Percentiles rank a stretch among this genome's conserved stretches.
Evolutionary conservation across 1,140 invertebrate species (phyloP).

Genomic region (Heliothis subflexa): DNA sequence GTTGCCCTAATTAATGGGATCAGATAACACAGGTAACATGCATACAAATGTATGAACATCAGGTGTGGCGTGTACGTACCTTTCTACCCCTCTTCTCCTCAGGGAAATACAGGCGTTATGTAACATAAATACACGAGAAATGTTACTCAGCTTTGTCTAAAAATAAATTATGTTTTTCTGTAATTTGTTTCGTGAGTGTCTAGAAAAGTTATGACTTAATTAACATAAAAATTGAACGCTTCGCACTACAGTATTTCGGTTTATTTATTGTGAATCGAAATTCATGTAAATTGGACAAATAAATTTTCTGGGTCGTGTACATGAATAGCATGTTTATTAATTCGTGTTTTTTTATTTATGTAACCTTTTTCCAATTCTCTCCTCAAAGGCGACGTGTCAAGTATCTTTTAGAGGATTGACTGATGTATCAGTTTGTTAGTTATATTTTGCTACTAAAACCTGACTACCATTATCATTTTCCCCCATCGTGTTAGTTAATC

Average conservation of each 20-base stretch:
- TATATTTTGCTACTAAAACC: no score
- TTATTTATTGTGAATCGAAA: conserved; percentile 20
- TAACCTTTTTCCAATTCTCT: background rate
- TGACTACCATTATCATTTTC: no score
- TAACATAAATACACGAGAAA: conserved; percentile 5
- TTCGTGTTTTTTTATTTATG: background rate
- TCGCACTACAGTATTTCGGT: background rate
- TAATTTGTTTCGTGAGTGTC: conserved; percentile 27
- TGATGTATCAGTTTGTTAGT: no score
- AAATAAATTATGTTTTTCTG: conserved; percentile 3
- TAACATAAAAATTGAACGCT: conserved; percentile 32
- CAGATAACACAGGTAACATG: background rate
- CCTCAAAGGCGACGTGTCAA: background rate
- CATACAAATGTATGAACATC: background rate
- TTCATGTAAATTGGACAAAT: conserved; percentile 23
- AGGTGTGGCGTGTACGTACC: conserved; percentile 12
- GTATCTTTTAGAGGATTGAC: no score
- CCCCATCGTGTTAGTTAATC: no score
- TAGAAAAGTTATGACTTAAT: conserved; percentile 33
- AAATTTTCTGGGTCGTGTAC: conserved; percentile 1
- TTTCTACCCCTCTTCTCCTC: background rate
- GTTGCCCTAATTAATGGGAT: conserved; percentile 16
- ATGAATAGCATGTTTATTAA: conserved; percentile 19
- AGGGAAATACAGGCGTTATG: conserved; percentile 2
- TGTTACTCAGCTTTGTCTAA: background rate